Conservation (phyloP, 2,797 vertebrate genomes). For the Fistularia tabacaria region DNA sequence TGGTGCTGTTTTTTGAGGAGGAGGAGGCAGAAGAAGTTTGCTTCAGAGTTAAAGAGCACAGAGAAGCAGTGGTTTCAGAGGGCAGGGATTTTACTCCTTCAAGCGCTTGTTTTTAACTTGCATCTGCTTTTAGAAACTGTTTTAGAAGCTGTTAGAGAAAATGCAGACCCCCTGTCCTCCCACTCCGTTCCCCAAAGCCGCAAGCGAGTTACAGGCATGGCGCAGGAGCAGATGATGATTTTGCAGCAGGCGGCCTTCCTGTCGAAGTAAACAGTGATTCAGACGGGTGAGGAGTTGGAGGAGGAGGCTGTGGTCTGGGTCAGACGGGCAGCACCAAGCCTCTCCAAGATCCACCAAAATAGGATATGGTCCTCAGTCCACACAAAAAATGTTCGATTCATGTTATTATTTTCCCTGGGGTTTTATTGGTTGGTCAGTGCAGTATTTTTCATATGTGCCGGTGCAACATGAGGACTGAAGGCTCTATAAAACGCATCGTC, state of each 20-base stretch:
- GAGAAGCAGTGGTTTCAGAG: conserved; percentile 74
- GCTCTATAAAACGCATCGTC: conserved; percentile 59
- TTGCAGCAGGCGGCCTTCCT: conserved; percentile 60
- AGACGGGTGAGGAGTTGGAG: conserved; percentile 54
- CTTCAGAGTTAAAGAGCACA: conserved; percentile 39
- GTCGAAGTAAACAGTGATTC: conserved; percentile 78
- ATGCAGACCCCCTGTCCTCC: conserved; percentile 32
- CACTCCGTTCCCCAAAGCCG: conserved; percentile 51
- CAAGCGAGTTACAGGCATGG: conserved; percentile 66
- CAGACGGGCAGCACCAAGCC: conserved; percentile 52
- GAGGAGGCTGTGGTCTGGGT: conserved; percentile 64
- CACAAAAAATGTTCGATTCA: conserved; percentile 38
- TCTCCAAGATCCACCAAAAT: conserved; percentile 68
- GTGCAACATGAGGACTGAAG: conserved; percentile 29
- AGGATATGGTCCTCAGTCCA: conserved; percentile 65
- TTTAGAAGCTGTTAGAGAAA: conserved; percentile 65
- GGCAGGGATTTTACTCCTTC: conserved; percentile 62
- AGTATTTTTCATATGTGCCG: conserved; percentile 28
- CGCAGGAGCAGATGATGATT: conserved; percentile 64
- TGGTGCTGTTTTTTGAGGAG: conserved; percentile 25
- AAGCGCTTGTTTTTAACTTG: conserved; percentile 62
- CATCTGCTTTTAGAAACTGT: conserved; percentile 73
- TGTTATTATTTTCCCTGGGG: conserved; percentile 54
- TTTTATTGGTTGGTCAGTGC: conserved; percentile 50
- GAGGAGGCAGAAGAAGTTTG: conserved; percentile 15